These are phyloP conservation scores for Oscheius onirici DNA, from an alignment of 2,888 invertebrate genomes.

Conservation along the genomic window DNA sequence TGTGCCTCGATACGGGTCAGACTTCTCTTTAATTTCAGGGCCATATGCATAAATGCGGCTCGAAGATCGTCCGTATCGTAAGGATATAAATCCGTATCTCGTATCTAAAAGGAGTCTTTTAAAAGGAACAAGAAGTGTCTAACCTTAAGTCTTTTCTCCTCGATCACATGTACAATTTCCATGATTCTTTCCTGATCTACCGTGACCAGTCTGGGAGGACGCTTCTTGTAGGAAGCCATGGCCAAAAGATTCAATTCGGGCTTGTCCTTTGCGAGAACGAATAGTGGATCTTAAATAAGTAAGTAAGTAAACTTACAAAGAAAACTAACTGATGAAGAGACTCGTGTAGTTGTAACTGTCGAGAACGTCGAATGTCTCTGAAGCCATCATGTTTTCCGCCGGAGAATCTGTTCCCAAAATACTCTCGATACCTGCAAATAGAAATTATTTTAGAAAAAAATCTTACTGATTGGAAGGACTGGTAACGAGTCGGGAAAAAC, in stretches of 20 bases:
- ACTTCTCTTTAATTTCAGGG: constrained; percentile 39
- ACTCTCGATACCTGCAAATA: constrained; percentile 52
- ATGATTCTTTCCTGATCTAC: constrained; percentile 52
- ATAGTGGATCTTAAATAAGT: constrained; percentile 57
- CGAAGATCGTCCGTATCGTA: constrained; percentile 60
- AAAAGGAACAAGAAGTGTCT: background rate
- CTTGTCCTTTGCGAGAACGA: constrained; percentile 56
- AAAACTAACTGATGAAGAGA: constrained; percentile 60
- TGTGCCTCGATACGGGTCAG: constrained; percentile 45
- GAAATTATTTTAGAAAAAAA: background rate
- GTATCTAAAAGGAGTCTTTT: background rate
- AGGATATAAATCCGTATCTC: background rate
- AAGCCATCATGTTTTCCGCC: constrained; percentile 63
- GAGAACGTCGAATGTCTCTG: constrained; percentile 61
- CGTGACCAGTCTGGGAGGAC: constrained; percentile 48
- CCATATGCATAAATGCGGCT: constrained; percentile 56
- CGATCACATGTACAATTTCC: constrained; percentile 42
- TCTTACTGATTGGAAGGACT: constrained; percentile 55
- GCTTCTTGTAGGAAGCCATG: constrained; percentile 38
- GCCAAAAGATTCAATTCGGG: constrained; percentile 41
- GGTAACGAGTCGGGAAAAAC: constrained; percentile 65
- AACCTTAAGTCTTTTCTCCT: constrained; percentile 27
- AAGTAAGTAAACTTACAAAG: constrained; percentile 45
- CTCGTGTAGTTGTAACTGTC: constrained; percentile 56
- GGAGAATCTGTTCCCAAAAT: constrained; percentile 69